Evolutionary conservation across 2,888 invertebrate species (phyloP).

Genomic region (Zonitis immaculata): DNA sequence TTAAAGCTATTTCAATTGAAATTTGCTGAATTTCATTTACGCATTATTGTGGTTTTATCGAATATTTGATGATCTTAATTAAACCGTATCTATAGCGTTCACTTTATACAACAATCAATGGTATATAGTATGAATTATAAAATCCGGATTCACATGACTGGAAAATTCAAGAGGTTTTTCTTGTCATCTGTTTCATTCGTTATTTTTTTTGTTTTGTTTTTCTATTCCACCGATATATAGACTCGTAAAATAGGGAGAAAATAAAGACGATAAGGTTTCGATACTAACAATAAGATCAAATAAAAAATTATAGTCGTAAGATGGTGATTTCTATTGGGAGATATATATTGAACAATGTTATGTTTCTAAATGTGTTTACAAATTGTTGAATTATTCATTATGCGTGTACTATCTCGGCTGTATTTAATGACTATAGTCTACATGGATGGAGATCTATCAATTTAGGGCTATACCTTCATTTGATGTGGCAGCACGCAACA

Average conservation of each 20-base stretch:
- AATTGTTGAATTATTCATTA: conserved; percentile 36
- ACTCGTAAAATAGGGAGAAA: conserved; percentile 22
- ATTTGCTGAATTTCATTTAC: background rate
- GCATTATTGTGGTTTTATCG: background rate
- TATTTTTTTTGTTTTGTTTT: too few species aligned
- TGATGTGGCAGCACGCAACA: conserved; percentile 36
- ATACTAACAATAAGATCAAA: conserved; percentile 18
- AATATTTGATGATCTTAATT: conserved; percentile 13
- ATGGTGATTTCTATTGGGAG: conserved; percentile 21
- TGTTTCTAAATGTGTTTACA: conserved; percentile 16
- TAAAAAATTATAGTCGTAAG: conserved; percentile 22
- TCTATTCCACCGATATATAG: conserved; percentile 20
- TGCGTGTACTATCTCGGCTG: conserved; percentile 34
- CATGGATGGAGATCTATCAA: conserved; percentile 39
- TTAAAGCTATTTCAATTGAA: background rate
- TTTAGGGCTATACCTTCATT: conserved; percentile 35
- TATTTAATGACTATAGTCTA: conserved; percentile 35
- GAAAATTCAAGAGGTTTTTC: background rate
- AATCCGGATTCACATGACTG: background rate
- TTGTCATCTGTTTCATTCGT: conserved; percentile 9
- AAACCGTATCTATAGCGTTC: background rate
- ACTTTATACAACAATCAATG: background rate
- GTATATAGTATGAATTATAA: too few species aligned
- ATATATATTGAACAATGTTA: conserved; percentile 23
- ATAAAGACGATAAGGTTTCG: background rate